A percentile compares a stretch with the other conserved stretches of the same genome.
Conservation (phyloP, 2,113 vertebrate species). For the Siniperca chuatsi region DNA sequence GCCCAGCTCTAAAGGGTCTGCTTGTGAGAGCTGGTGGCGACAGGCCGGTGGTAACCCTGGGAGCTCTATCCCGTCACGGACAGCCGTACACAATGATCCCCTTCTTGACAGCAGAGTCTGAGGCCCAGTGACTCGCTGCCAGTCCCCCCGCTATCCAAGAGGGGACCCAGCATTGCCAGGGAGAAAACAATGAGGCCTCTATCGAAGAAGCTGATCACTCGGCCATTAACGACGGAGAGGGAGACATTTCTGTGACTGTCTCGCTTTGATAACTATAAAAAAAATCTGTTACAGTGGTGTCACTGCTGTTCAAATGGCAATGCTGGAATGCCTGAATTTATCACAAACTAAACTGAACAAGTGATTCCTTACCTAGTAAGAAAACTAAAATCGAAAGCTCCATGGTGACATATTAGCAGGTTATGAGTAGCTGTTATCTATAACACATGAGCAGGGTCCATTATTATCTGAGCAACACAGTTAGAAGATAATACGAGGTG, state of each 20-base stretch:
- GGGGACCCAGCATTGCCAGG: conserved; percentile 48
- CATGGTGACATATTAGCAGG: not conserved
- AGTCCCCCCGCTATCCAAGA: conserved; percentile 43
- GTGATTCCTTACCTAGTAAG: not conserved
- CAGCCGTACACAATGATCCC: conserved; percentile 71
- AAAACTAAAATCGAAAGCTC: not conserved
- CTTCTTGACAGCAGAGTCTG: conserved; percentile 57
- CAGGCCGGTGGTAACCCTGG: conserved; percentile 62
- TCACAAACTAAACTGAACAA: not conserved
- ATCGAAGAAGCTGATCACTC: conserved; percentile 53
- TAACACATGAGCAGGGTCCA: not conserved
- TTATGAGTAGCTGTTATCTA: not conserved
- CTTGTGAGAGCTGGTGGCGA: conserved; percentile 67
- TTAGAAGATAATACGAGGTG: not conserved
- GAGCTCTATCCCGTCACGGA: conserved; percentile 54
- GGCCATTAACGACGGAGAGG: conserved; percentile 15
- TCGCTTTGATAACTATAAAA: not conserved
- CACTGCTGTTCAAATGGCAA: not conserved
- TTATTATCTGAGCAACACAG: not conserved
- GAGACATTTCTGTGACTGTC: conserved; percentile 30
- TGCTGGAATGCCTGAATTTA: not conserved
- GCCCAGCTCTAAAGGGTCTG: conserved; percentile 41
- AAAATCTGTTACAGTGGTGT: not conserved
- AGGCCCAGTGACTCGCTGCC: conserved; percentile 43
- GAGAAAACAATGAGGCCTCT: conserved; percentile 73